Percentiles rank a stretch among this genome's conserved stretches.
phyloP scores from a whole-genome alignment of 2,888 invertebrate species.

The Pachymerium ferrugineum region DNA sequence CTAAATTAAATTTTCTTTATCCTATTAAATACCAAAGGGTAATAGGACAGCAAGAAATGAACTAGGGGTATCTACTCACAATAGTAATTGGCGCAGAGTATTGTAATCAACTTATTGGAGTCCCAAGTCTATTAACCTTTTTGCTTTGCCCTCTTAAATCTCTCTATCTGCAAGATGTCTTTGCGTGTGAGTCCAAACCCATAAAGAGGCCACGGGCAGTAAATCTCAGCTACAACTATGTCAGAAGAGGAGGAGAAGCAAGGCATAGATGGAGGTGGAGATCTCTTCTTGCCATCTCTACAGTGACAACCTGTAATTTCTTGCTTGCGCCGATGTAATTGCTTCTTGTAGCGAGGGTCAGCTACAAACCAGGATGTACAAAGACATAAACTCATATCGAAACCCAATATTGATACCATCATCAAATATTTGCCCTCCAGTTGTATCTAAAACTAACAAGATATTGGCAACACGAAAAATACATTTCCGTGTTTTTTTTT shows the following conservation, averaged over 20 bases:
- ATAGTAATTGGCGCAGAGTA: background rate
- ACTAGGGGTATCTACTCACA: background rate
- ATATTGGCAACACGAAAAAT: too few species aligned
- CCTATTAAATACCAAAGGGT: too few species aligned
- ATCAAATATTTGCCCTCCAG: background rate
- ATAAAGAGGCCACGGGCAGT: background rate
- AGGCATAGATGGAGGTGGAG: background rate
- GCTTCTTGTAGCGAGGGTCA: background rate
- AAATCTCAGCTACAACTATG: background rate
- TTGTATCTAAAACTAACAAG: too few species aligned
- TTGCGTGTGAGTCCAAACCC: background rate
- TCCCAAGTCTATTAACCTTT: background rate
- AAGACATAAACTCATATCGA: background rate
- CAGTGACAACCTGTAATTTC: background rate
- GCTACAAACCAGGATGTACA: background rate
- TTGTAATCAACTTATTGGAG: background rate
- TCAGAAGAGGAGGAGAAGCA: background rate
- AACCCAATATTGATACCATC: background rate
- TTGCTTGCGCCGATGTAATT: background rate
- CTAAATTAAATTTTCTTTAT: too few species aligned
- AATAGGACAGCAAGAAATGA: too few species aligned
- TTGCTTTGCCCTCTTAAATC: background rate
- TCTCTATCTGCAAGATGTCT: background rate
- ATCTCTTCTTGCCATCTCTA: background rate
- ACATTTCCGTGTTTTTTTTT: too few species aligned